phyloP scores from a whole-genome alignment of 2,888 invertebrate genomes.

The Cantharis flavilabris region DNA sequence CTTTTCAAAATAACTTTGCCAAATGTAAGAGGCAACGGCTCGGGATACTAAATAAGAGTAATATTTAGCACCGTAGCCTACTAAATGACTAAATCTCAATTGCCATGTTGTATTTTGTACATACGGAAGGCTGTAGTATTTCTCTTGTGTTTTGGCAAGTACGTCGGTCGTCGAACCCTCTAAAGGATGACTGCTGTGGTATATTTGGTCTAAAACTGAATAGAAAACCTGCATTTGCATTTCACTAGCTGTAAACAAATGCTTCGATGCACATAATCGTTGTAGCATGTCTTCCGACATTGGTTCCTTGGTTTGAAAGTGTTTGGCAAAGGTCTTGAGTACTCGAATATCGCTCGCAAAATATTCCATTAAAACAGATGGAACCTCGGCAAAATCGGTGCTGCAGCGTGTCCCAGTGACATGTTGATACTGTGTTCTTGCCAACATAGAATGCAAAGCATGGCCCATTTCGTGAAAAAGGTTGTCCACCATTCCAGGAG shows the following conservation, averaged over 20 bases:
- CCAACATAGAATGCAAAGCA: conserved; percentile 98
- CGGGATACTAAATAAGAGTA: conserved; percentile 96
- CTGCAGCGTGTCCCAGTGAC: conserved; percentile 79
- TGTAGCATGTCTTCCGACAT: conserved; percentile 81
- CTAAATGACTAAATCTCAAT: conserved; percentile 91
- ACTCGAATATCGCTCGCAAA: conserved; percentile 90
- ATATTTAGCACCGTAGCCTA: conserved; percentile 98
- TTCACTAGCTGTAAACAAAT: conserved; percentile 87
- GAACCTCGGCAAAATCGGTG: conserved; percentile 98
- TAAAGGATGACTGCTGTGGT: conserved; percentile 71
- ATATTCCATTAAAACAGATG: conserved; percentile 98
- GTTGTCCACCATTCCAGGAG: conserved; percentile 89
- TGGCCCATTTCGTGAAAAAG: conserved; percentile 99
- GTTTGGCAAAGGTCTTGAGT: conserved; percentile 82
- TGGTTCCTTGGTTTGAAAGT: conserved; percentile 85
- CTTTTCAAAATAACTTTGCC: conserved; percentile 82
- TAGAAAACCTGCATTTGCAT: conserved; percentile 77
- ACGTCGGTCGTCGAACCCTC: conserved; percentile 70
- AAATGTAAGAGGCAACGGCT: conserved; percentile 90
- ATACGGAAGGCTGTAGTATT: conserved; percentile 86
- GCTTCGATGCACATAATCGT: conserved; percentile 82
- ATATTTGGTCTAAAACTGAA: conserved; percentile 88
- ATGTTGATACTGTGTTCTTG: conserved; percentile 76
- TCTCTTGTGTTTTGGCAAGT: conserved; percentile 74
- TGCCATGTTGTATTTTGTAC: conserved; percentile 95